These are phyloP conservation scores for Microcebus ravelobensis DNA, from an alignment of 2,113 vertebrate species.

Conservation along the genomic window DNA sequence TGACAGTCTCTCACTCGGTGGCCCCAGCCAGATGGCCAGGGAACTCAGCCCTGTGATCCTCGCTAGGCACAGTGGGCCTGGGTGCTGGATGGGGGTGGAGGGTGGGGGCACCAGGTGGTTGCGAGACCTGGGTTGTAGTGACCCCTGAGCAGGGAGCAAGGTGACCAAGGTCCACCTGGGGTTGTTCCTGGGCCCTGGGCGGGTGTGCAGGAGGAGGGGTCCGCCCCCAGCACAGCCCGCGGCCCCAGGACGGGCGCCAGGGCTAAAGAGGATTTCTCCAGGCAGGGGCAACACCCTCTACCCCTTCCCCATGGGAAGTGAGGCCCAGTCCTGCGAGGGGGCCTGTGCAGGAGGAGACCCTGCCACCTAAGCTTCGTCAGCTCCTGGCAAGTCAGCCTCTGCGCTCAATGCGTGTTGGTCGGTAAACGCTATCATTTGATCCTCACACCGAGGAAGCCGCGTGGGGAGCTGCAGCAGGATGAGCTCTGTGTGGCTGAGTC, in stretches of 20 bases:
- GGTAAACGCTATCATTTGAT: neutral
- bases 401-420: rapidly evolving
- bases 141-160: neutral
- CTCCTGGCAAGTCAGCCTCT: neutral
- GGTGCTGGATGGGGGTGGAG: neutral
- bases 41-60: neutral
- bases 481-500: neutral
- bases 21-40: neutral
- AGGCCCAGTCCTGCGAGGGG: neutral
- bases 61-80: neutral
- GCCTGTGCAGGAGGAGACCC: neutral
- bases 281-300: neutral
- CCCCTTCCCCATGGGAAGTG: rapidly evolving
- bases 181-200: neutral
- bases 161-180: neutral
- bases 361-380: neutral
- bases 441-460: neutral
- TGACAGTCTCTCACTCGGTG: neutral
- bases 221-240: neutral
- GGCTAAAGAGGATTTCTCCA: neutral
- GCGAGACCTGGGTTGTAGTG: neutral
- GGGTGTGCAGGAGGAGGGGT: no score
- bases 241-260: neutral
- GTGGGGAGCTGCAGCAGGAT: neutral
- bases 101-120: no score